These are phyloP conservation scores for Cheilosia impressa DNA, from an alignment of 2,888 invertebrate species.

Conservation along the genomic window DNA sequence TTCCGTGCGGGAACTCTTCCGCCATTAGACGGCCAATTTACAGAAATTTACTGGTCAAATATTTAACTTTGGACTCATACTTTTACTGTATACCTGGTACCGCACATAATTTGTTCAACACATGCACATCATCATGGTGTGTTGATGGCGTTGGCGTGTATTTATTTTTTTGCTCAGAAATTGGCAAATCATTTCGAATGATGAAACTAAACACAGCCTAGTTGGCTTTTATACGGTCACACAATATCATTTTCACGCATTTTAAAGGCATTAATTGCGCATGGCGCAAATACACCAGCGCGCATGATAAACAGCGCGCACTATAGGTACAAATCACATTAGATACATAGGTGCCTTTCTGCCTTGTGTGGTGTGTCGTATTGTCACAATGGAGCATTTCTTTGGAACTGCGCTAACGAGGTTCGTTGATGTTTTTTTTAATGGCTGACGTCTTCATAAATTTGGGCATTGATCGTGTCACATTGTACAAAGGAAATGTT, in stretches of 20 bases:
- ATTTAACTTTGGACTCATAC: constrained; percentile 21
- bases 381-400: constrained; percentile 30
- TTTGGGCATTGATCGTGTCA: constrained; percentile 28
- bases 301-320: background rate
- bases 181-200: constrained; percentile 57
- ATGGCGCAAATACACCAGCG: constrained; percentile 46
- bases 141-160: constrained; percentile 5
- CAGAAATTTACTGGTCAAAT: constrained; percentile 62
- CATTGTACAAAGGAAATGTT: constrained; percentile 20
- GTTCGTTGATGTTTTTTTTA: constrained; percentile 51
- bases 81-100: background rate
- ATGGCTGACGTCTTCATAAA: constrained; percentile 50
- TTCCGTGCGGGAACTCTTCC: constrained; percentile 37
- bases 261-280: constrained; percentile 69
- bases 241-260: constrained; percentile 72
- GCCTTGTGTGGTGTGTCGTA: background rate
- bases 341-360: too few relatives aligned
- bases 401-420: constrained; percentile 42
- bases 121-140: constrained; percentile 4
- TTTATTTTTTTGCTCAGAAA: constrained; percentile 18
- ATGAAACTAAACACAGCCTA: constrained; percentile 21
- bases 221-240: constrained; percentile 47
- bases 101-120: background rate
- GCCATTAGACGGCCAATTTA: constrained; percentile 53
- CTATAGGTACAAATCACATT: constrained; percentile 42